Conservation (phyloP, 1,140 invertebrate species). For the Polyergus mexicanus region DNA sequence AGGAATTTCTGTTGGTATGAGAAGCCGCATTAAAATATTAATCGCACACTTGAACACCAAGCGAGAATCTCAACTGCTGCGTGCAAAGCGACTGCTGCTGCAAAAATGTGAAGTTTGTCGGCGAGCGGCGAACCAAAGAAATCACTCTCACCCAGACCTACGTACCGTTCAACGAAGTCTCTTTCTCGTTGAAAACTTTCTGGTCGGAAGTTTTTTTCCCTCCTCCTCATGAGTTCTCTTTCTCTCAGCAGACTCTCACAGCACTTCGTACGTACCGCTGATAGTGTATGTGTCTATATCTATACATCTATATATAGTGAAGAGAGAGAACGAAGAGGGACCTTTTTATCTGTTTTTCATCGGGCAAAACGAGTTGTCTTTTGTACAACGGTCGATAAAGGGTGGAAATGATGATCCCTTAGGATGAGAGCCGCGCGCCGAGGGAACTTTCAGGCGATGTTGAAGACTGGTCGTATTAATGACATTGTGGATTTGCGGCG, state of each 20-base stretch:
- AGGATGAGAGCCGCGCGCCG: conserved; percentile 62
- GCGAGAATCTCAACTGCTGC: conserved; percentile 17
- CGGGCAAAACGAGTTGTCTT: conserved; percentile 79
- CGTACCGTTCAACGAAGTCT: conserved; percentile 45
- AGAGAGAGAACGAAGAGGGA: conserved; percentile 35
- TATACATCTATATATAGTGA: conserved; percentile 16
- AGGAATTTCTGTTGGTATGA: conserved; percentile 24
- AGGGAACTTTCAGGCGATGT: conserved; percentile 47
- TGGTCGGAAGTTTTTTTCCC: conserved; percentile 75
- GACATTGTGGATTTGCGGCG: conserved; percentile 56
- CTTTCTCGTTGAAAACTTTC: conserved; percentile 77
- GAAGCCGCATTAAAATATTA: conserved; percentile 51
- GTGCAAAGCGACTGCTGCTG: conserved; percentile 3
- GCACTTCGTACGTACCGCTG: background rate
- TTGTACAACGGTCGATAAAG: conserved; percentile 77
- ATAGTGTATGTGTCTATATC: background rate
- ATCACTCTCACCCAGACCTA: conserved; percentile 74
- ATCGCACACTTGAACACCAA: conserved; percentile 39
- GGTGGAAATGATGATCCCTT: conserved; percentile 63
- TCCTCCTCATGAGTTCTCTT: background rate
- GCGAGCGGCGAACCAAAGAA: conserved; percentile 76
- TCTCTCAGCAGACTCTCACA: background rate
- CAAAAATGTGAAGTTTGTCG: conserved; percentile 73
- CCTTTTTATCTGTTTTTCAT: conserved; percentile 80
- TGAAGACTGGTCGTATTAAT: conserved; percentile 62